Conservation (phyloP, 2,888 invertebrate species). For the Tetragonula carbonaria region DNA sequence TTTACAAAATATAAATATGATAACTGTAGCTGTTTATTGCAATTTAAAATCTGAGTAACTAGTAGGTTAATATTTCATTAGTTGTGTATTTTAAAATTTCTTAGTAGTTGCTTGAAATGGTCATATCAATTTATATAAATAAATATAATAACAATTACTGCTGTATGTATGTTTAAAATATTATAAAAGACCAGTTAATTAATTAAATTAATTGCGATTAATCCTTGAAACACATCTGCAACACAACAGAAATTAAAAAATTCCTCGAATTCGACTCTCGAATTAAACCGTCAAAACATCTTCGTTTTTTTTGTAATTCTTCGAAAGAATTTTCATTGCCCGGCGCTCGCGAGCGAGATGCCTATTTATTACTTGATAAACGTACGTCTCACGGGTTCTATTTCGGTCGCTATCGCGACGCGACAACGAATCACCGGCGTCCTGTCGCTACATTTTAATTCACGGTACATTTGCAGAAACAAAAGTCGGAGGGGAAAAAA, state of each 20-base stretch:
- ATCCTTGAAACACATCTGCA: neutral
- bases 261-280: neutral
- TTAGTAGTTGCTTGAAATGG: no score
- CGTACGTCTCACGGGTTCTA: neutral
- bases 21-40: no score
- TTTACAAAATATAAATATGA: no score
- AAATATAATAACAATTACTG: neutral
- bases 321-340: neutral
- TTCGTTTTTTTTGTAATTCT: neutral
- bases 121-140: neutral
- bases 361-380: neutral
- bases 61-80: no score
- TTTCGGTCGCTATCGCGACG: neutral
- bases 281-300: no score
- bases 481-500: conserved; percentile 59
- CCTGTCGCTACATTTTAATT: conserved; percentile 32
- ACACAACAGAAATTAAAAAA: neutral
- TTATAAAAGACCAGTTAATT: neutral
- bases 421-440: neutral
- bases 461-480: conserved; percentile 44
- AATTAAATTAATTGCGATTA: neutral
- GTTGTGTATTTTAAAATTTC: no score
- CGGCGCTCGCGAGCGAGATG: neutral
- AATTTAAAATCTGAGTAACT: no score
- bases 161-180: neutral